Percentiles rank a stretch among this genome's conserved stretches.
phyloP scores from a whole-genome alignment of 2,113 vertebrate genomes.

The Apteryx owenii region DNA sequence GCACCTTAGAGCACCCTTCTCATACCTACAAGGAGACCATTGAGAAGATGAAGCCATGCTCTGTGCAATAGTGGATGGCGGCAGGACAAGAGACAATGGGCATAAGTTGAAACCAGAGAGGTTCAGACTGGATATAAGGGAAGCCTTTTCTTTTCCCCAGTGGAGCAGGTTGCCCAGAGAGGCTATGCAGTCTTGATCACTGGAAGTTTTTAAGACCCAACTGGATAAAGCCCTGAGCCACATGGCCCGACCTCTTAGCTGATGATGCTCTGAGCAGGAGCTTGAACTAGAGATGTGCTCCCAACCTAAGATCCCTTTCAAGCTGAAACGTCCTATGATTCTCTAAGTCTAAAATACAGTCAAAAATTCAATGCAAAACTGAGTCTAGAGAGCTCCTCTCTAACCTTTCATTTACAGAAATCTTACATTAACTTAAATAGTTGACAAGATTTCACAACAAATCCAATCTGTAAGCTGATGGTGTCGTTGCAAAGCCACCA shows the following conservation, averaged over 20 bases:
- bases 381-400: background rate
- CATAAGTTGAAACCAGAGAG: background rate
- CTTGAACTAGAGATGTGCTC: background rate
- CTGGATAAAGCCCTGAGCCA: background rate
- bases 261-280: background rate
- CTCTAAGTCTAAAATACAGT: background rate
- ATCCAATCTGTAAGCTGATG: background rate
- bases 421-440: background rate
- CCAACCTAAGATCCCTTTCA: background rate
- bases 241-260: accelerated
- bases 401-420: background rate
- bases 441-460: background rate
- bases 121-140: background rate
- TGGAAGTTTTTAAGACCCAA: background rate
- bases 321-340: background rate
- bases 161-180: background rate
- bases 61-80: background rate
- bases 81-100: background rate
- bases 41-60: background rate
- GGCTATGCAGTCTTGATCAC: background rate
- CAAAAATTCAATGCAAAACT: background rate
- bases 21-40: background rate
- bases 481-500: background rate
- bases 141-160: background rate
- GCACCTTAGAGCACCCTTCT: background rate